Conservation (phyloP, 2,113 vertebrate species). For the Pseudorectes ferrugineus region DNA sequence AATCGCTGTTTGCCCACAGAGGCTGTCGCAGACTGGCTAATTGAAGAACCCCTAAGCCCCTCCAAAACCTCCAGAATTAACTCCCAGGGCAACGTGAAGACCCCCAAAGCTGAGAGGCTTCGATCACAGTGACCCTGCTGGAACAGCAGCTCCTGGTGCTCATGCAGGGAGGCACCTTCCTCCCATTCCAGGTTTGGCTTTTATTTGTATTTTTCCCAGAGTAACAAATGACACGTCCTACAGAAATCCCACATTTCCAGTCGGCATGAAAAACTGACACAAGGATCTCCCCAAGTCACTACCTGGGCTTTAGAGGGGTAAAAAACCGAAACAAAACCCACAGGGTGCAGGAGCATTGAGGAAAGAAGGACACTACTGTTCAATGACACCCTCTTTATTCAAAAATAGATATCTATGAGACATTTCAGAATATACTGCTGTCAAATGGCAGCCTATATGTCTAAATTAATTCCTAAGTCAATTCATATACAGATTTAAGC, state of each 20-base stretch:
- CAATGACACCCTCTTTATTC: conserved; percentile 82
- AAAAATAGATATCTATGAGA: conserved; percentile 84
- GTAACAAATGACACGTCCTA: background rate
- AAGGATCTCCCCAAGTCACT: background rate
- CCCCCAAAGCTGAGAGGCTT: background rate
- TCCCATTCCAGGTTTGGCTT: background rate
- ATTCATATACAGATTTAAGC: conserved; percentile 74
- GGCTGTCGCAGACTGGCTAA: background rate
- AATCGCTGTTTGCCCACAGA: background rate
- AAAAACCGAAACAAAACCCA: background rate
- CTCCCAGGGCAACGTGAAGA: fast-evolving
- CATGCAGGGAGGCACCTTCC: no score
- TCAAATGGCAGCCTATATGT: conserved; percentile 72
- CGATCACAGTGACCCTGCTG: fast-evolving
- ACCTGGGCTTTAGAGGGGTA: background rate
- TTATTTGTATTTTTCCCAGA: background rate
- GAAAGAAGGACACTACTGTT: background rate
- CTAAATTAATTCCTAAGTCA: conserved; percentile 79
- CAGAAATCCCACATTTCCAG: background rate
- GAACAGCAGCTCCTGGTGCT: background rate
- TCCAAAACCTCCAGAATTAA: background rate
- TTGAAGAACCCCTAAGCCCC: background rate
- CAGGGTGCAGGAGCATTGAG: fast-evolving
- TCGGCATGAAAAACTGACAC: background rate
- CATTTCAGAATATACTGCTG: conserved; percentile 81